Conservation (phyloP, 2,113 vertebrate species). For the Saccopteryx bilineata region DNA sequence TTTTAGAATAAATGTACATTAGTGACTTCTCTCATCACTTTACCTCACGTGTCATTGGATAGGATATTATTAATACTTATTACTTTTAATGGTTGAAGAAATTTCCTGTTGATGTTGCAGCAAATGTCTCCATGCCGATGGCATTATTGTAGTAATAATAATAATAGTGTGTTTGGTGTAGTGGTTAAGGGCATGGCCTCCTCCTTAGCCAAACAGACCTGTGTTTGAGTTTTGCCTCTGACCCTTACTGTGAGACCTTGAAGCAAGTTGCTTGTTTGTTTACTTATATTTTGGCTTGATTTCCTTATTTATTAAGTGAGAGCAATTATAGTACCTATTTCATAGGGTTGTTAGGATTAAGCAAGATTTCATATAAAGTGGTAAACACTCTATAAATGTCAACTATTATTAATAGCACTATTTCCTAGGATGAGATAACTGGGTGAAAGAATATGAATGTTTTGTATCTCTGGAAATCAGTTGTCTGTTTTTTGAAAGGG, state of each 20-base stretch:
- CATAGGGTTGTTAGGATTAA: neutral
- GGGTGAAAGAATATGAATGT: neutral
- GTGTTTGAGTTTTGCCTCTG: constrained; percentile 27
- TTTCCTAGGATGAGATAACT: neutral
- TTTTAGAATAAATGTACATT: neutral
- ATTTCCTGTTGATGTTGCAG: neutral
- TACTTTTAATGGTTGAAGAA: constrained; percentile 5
- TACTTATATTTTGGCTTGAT: neutral
- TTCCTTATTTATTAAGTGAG: constrained; percentile 54
- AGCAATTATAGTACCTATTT: neutral
- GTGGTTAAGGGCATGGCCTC: neutral
- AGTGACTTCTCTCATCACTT: neutral
- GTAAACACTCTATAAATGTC: neutral
- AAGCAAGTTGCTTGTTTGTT: neutral
- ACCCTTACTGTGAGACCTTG: neutral
- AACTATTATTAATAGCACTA: constrained; percentile 3
- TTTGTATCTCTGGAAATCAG: neutral
- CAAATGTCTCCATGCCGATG: neutral
- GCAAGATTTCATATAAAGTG: neutral
- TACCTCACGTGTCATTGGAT: neutral
- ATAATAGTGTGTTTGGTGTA: neutral
- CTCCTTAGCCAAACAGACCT: neutral
- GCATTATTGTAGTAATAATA: neutral
- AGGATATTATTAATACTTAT: neutral
- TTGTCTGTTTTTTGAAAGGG: constrained; percentile 2